phyloP scores from a whole-genome alignment of 2,797 vertebrate species.

The Mormyrus hasselquistii region DNA sequence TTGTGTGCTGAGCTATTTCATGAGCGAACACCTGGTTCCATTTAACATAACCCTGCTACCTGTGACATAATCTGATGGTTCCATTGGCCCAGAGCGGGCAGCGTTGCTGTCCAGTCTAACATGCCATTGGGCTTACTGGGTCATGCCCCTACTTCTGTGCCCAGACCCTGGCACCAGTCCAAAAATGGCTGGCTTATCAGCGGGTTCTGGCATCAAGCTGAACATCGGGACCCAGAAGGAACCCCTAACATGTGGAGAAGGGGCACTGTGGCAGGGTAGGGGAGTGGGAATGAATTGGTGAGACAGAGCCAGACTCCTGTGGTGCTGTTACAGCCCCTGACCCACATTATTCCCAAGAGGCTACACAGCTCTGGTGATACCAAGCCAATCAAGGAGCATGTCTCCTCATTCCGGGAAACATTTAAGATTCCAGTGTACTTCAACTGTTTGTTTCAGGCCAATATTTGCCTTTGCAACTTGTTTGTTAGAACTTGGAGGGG shows the following conservation, averaged over 20 bases:
- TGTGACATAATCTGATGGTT: constrained; percentile 68
- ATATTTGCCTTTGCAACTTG: background rate
- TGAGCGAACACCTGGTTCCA: constrained; percentile 9
- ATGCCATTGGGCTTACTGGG: background rate
- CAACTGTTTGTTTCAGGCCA: background rate
- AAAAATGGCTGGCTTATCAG: background rate
- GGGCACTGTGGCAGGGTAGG: background rate
- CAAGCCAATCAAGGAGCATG: background rate
- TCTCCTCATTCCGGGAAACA: background rate
- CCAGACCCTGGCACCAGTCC: background rate
- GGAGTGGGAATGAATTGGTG: background rate
- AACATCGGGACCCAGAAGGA: background rate
- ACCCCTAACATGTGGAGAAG: background rate
- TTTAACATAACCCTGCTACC: constrained; percentile 67
- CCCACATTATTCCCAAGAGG: background rate
- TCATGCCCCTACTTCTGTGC: background rate
- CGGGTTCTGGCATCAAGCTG: background rate
- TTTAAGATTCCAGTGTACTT: background rate
- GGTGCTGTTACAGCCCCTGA: background rate
- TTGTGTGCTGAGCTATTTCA: constrained; percentile 9
- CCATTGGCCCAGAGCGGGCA: background rate
- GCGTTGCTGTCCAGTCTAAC: background rate
- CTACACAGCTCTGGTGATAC: background rate
- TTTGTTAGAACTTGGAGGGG: background rate
- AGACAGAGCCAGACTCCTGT: background rate